Base-by-base conservation (phyloP, 1,140 invertebrate genomes). In the Drosophila asahinai region DNA sequence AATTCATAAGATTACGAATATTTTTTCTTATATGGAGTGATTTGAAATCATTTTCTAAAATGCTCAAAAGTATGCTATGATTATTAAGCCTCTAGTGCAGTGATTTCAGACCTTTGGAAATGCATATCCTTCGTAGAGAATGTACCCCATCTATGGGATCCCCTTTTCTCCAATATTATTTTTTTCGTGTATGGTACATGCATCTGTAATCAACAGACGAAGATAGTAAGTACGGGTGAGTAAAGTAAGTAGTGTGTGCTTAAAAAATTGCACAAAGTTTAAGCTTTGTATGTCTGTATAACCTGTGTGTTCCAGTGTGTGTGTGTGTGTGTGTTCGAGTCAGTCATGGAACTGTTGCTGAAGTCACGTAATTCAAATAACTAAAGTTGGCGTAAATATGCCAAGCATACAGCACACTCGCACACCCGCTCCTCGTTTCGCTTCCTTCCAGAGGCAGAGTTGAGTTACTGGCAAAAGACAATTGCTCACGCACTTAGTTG, bases 351-450 rank as follows among this genome's bases (percentile, higher is more conserved):
- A 89, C 86, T 89, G 86, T 90, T 90, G 86, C 86, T 71, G 86
- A 89, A 89, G 86, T 89, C 86, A 89, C 86, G 86, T 89, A 89
- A 89, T 89, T 89, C 86, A 89, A 89, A 89, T 90, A 89, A 89
- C 86, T 89, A 90, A 89, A 89, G 81, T 89, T 89, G 86, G 81
- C 86, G 86, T 89, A 89, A 89, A 89, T 89, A 89, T 89, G 86
- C 86, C 77, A 70, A 70, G 86, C 81, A 87, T 83, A 83, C 57
- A 70, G 7, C 43, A 36, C 27, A 25, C 47, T 14, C 30, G 33
- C 48, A 45, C 11, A 33, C 33, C 11, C 45, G 11, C 52, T 1
- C 19, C 8, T 19, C 49, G 9, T 7, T 19, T 38, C 27, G 51
- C 14, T 14, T 2, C 17, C 12, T 38, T 25, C 2, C 19, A 40